These are phyloP conservation scores for Pheucticus melanocephalus DNA, from an alignment of 2,113 vertebrate genomes.

Conservation along the genomic window DNA sequence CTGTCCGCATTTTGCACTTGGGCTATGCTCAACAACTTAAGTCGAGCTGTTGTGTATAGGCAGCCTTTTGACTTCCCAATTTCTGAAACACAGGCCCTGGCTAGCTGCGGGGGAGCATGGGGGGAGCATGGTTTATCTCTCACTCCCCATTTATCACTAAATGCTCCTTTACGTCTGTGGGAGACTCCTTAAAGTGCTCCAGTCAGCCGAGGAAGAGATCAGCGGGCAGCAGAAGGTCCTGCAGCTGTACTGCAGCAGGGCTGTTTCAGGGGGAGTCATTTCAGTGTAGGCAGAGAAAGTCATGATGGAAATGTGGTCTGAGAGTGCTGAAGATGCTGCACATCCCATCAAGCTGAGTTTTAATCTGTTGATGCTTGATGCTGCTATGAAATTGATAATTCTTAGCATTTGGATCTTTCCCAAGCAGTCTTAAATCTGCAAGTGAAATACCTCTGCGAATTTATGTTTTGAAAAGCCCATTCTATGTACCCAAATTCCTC, in stretches of 20 bases:
- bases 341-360: neutral
- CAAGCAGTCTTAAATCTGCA: neutral
- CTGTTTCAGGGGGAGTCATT: neutral
- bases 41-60: accelerated
- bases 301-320: neutral
- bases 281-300: neutral
- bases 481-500: accelerated
- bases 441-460: neutral
- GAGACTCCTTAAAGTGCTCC: neutral
- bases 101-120: accelerated
- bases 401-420: neutral
- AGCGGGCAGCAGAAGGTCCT: neutral
- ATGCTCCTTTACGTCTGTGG: accelerated
- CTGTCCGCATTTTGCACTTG: neutral
- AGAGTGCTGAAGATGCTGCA: neutral
- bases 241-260: neutral
- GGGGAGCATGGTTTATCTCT: neutral
- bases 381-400: neutral
- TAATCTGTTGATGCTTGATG: neutral
- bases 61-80: neutral
- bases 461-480: neutral
- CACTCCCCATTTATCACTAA: neutral
- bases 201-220: neutral
- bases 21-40: accelerated
- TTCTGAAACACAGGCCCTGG: neutral